Base-by-base conservation (phyloP, 2,888 invertebrate genomes). In the Portevinia maculata region DNA sequence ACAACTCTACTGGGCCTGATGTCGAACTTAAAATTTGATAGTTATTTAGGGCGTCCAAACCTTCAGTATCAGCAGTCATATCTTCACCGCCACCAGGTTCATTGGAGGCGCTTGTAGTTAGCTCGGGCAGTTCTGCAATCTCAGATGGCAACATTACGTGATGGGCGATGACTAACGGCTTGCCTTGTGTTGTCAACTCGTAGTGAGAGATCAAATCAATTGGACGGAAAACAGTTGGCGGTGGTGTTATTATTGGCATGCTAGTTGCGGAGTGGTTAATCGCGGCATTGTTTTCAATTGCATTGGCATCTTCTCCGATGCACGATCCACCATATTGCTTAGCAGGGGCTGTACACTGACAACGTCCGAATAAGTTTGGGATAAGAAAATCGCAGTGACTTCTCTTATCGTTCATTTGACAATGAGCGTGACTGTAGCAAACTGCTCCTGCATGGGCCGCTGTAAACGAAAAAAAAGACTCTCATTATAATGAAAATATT, bases 341-440 rank as follows among this genome's bases (percentile, higher is more conserved):
- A 85, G 93, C 92, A 41, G 93, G 93, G 8, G 93, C 90, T 86
- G 94, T 94, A 89, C 97, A 97, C 79, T 95, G 94, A 87, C 97
- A 98, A 87, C 96, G 93, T 53, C 97, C 97, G 88, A 97, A 97
- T 9, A 97, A 93, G 89, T 97, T 96, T 28, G 96, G 96, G 86
- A 98, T 96, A 60, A 97, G 93, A 89, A 96, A 97, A 90, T 97
- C 96, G 88, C 97, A 98, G 88, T 96, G 95, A 84, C 96, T 96
- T 88, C 95, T 94, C 83, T 93, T 93, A 86, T 96, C 96, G 93
- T 95, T 96, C 87, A 97, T 93, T 79, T 94, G 94, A 89, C 97
- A 98, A 89, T 97, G 97, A 79, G 95, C 95, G 89, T 97, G 96
- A 88, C 96, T 96, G 91, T 97, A 96, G 90, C 97, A 98, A 39